A percentile compares a stretch with the other conserved stretches of the same genome.
phyloP scores from a whole-genome alignment of 1,140 invertebrate species.

The Drosophila equinoxialis region DNA sequence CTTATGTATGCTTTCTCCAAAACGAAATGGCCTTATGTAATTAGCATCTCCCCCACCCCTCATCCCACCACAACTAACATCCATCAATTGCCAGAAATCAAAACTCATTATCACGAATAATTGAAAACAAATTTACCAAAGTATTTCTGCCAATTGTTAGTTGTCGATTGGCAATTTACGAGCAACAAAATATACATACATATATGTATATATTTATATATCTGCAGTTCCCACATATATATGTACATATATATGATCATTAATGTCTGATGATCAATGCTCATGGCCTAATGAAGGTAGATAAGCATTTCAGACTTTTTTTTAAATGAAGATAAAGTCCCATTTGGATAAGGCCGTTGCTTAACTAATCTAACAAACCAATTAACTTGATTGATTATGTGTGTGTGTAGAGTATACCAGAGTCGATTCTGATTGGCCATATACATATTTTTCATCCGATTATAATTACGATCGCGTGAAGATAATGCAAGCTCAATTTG shows the following conservation, averaged over 20 bases:
- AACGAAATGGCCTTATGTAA: constrained; percentile 37
- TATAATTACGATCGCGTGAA: constrained; percentile 37
- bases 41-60: not conserved
- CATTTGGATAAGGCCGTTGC: too few species aligned
- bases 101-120: constrained; percentile 22
- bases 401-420: not conserved
- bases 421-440: constrained; percentile 6
- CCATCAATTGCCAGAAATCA: constrained; percentile 30
- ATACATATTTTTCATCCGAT: not conserved
- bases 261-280: constrained; percentile 13
- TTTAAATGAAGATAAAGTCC: too few species aligned
- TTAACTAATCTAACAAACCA: too few species aligned
- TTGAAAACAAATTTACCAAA: constrained; percentile 50
- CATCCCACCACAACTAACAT: not conserved
- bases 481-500: not conserved
- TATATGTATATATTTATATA: too few species aligned
- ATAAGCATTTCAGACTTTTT: too few species aligned
- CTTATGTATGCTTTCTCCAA: constrained; percentile 40
- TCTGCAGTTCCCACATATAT: too few species aligned
- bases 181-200: not conserved
- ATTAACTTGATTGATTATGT: too few species aligned
- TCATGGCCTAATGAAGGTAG: not conserved
- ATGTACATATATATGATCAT: constrained; percentile 14
- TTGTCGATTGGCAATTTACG: not conserved
- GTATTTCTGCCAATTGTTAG: constrained; percentile 16